Evolutionary conservation across 2,797 vertebrate genomes (phyloP), one percentile per base, ranked within the genome.

Genomic region (Sebastes iracundus): DNA sequence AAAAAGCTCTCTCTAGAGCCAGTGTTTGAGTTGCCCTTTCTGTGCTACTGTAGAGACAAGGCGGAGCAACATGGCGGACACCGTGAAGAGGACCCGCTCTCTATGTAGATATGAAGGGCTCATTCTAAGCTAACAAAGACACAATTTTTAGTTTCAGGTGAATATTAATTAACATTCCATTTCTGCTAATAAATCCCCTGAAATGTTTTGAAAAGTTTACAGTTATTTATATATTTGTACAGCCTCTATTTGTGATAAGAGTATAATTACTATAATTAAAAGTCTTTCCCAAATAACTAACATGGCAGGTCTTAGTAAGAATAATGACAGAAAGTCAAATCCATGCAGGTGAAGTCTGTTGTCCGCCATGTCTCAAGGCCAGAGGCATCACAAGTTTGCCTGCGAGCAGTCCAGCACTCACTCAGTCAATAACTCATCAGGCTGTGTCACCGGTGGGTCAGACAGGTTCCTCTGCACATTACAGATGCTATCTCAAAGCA

Each of bases 401-500:
- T 79, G 56, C 30, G 20, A 74, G 76, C 33, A 23, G 32, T 72
- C 56, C 74, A 67, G 63, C 52, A 16, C 16, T 75, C 49, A 65
- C 70, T 22, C 63, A 70, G 73, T 63, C 78, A 75, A 61, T 72
- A 77, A 60, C 22, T 86, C 76, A 75, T 63, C 27, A 64, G 27
- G 30, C 49, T 52, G 63, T 52, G 74, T 56, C 70, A 70, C 63
- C 53, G 20, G 33, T 63, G 73, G 72, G 72, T 86, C 71, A 67
- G 79, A 84, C 82, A 68, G 78, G 82, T 90, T 87, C 74, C 73
- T 77, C 83, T 79, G 69, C 62, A 82, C 73, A 87, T 87, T 80
- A 68, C 69, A 83, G 88, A 91, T 92, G 58, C 22, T 88, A 92
- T 91, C 86, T 91, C 77, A 72, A 88, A 93, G 84, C 75, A 77